These are phyloP conservation scores for Drosophila sp. DNA, from an alignment of 1,140 invertebrate genomes.

Conservation along the genomic window DNA sequence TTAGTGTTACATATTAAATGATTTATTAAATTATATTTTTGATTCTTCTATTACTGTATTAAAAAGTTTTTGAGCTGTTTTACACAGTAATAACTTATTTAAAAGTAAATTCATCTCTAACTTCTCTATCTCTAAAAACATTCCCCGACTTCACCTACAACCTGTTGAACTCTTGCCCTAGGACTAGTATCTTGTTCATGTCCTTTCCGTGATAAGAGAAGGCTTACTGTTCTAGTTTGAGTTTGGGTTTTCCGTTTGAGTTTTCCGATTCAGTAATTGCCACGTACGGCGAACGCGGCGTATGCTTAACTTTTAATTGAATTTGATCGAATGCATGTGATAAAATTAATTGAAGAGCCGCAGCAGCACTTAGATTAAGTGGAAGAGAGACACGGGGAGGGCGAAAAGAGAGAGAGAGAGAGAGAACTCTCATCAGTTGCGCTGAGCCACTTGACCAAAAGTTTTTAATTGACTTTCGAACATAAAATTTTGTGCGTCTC, in stretches of 20 bases:
- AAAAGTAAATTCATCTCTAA: neutral
- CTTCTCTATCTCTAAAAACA: neutral
- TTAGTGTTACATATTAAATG: too few species aligned
- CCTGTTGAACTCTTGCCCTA: slow-evolving; percentile 16
- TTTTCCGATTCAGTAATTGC: slow-evolving; percentile 62
- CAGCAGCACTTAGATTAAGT: neutral
- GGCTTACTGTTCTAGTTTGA: neutral
- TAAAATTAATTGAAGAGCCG: slow-evolving; percentile 74
- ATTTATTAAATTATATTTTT: too few species aligned
- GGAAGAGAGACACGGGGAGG: neutral
- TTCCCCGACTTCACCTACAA: neutral
- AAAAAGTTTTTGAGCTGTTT: too few species aligned
- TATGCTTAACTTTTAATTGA: slow-evolving; percentile 79
- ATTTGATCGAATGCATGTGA: slow-evolving; percentile 80
- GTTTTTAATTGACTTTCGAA: slow-evolving; percentile 76
- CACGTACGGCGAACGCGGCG: slow-evolving; percentile 69
- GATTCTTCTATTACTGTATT: too few species aligned
- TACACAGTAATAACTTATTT: too few species aligned
- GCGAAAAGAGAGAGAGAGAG: neutral
- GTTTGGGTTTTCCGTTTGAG: slow-evolving; percentile 45
- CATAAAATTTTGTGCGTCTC: slow-evolving; percentile 42
- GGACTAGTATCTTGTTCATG: neutral
- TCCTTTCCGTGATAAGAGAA: slow-evolving; percentile 8
- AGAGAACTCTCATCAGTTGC: slow-evolving; percentile 15
- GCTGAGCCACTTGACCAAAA: slow-evolving; percentile 64